Evolutionary conservation across 92 coral and sea anemone genomes (phyloP), one percentile per base, ranked within the genome.

Genomic region (Meandrina meandrites): DNA sequence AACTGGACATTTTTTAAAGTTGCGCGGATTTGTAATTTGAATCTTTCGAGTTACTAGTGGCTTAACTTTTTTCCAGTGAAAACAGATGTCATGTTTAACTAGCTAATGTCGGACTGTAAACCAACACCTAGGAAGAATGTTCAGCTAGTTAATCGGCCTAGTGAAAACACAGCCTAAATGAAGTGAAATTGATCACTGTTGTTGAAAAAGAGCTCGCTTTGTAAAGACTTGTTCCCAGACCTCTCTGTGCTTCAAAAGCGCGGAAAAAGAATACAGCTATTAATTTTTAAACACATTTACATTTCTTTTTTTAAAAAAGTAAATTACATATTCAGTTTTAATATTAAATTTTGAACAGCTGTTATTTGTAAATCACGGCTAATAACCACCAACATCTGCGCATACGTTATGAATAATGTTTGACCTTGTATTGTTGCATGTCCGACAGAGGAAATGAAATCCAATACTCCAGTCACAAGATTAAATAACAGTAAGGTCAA

Each of bases 341-440:
- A 24, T 10, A 60, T 64, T 12, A 58, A 35, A 57, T 64, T 37
- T 37, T 73, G 48, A 73, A 73, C 78, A 73, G 8, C 50, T 73
- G 35, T 37, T 73, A 36, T 37, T 73, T 40, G 78, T 35, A 37
- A 73, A 73, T 36, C 85, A 64, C 16, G 28, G 35, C 58, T 35
- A 32, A 32, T 16, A 81, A 35, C 85, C 17, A 35, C 28, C 19
- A 42, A 73, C 78, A 73, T 73, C 78, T 73, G 78, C 51, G 76
- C 8, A 9, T 13, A 48, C 31, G 71, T 6, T 66, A 66, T 8
- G 13, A 24, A 19, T 7, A 24, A 30, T 66, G 27, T n/a, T 66
- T 30, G 27, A n/a, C 31, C 71, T 66, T n/a, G 31, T 6, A 19
- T 9, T 8, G 71, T 66, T 66, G 28, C 71, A 24, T n/a, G 71